phyloP scores from a whole-genome alignment of 2,797 vertebrate genomes.

The Hafferia zeledoni region DNA sequence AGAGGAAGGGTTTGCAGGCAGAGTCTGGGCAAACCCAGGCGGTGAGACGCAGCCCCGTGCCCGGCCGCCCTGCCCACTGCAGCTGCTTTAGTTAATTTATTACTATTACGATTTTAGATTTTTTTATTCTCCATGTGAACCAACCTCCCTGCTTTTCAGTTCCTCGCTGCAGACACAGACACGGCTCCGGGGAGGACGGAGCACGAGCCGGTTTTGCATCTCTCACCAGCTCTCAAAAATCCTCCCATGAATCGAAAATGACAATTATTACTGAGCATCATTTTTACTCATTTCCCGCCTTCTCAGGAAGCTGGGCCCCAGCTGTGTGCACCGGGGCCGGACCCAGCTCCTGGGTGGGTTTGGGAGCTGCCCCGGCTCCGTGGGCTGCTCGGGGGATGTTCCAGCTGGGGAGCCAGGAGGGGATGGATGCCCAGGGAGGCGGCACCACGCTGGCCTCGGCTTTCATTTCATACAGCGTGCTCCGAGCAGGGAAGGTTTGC shows the following conservation, averaged over 20 bases:
- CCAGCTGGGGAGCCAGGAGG: neutral
- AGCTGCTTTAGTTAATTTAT: too few species aligned
- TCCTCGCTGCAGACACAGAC: neutral
- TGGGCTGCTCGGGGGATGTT: neutral
- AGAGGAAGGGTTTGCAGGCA: neutral
- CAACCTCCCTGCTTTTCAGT: neutral
- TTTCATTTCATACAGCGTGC: neutral
- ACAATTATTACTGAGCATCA: constrained; percentile 34
- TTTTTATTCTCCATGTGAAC: neutral
- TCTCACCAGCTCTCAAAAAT: neutral
- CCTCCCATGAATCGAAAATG: constrained; percentile 18
- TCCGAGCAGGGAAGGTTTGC: neutral
- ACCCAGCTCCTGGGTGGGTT: neutral
- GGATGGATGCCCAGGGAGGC: fast-evolving
- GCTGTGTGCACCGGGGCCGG: neutral
- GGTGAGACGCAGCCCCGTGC: neutral
- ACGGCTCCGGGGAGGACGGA: neutral
- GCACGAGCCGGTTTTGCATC: neutral
- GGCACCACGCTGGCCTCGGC: neutral
- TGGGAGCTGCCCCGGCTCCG: neutral
- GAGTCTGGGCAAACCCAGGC: neutral
- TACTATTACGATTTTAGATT: neutral
- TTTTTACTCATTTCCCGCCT: constrained; percentile 59
- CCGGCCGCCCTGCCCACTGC: fast-evolving
- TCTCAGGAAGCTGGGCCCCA: neutral